These are phyloP conservation scores for Tortricodes alternella DNA, from an alignment of 2,888 invertebrate species.

Conservation along the genomic window DNA sequence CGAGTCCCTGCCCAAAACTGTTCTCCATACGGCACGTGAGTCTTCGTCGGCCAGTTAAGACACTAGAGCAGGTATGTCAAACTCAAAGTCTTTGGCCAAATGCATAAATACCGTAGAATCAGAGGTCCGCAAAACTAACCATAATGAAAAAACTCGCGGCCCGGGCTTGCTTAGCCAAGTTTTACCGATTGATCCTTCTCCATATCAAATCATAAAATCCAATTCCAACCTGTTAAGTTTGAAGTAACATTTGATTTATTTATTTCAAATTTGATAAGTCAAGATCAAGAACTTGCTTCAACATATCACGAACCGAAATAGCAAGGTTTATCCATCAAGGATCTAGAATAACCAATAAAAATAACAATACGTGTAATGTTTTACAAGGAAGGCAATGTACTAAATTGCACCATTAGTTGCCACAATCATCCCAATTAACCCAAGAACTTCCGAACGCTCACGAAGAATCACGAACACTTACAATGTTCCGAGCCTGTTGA, in stretches of 20 bases:
- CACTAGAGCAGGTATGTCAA: too few relatives aligned
- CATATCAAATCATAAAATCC: too few relatives aligned
- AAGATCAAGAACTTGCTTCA: slow-evolving; percentile 13
- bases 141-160: too few relatives aligned
- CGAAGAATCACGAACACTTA: slow-evolving; percentile 3
- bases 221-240: not conserved
- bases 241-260: not conserved
- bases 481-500: not conserved
- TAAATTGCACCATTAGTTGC: slow-evolving; percentile 18
- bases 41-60: too few relatives aligned
- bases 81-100: too few relatives aligned
- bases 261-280: slow-evolving; percentile 10
- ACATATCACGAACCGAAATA: slow-evolving; percentile 11
- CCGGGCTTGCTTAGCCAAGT: too few relatives aligned
- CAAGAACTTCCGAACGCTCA: slow-evolving; percentile 12
- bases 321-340: slow-evolving; percentile 11
- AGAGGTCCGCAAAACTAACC: too few relatives aligned
- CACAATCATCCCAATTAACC: slow-evolving; percentile 20
- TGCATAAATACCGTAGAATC: too few relatives aligned
- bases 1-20: too few relatives aligned
- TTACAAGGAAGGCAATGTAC: slow-evolving; percentile 17
- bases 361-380: slow-evolving; percentile 5
- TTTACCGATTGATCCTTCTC: too few relatives aligned
- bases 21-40: too few relatives aligned
- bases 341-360: slow-evolving; percentile 4